phyloP scores from a whole-genome alignment of 2,113 vertebrate genomes.

The Spermophilus dauricus region DNA sequence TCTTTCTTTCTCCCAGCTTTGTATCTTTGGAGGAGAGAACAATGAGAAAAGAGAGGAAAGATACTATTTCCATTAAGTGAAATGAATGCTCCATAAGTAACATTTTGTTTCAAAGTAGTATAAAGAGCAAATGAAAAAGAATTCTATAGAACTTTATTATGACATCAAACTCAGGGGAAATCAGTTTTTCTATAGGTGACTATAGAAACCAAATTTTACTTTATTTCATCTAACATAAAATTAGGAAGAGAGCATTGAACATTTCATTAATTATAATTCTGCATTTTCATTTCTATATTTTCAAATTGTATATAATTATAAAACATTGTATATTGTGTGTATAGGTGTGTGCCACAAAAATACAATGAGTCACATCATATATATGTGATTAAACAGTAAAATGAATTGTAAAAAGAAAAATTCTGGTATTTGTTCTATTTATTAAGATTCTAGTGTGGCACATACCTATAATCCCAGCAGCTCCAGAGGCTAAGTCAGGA shows the following conservation, averaged over 20 bases:
- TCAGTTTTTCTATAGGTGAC: not conserved
- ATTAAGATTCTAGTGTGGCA: not conserved
- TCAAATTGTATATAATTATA: not conserved
- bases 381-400: not conserved
- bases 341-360: too few relatives aligned
- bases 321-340: not conserved
- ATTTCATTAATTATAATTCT: not conserved
- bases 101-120: not conserved
- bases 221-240: conserved; percentile 40
- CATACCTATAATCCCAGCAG: too few relatives aligned
- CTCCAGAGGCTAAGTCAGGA: too few relatives aligned
- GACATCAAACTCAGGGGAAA: not conserved
- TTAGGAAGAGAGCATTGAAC: not conserved
- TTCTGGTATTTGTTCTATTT: not conserved
- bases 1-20: not conserved
- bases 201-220: conserved; percentile 11
- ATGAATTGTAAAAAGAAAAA: not conserved
- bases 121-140: not conserved
- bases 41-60: not conserved
- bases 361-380: not conserved
- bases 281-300: not conserved
- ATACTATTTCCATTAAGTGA: not conserved
- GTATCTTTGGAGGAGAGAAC: not conserved
- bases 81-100: not conserved
- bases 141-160: not conserved